A percentile compares a stretch with the other conserved stretches of the same genome.
phyloP scores from a whole-genome alignment of 2,888 invertebrate species.

The Prosopocoilus inquinatus region DNA sequence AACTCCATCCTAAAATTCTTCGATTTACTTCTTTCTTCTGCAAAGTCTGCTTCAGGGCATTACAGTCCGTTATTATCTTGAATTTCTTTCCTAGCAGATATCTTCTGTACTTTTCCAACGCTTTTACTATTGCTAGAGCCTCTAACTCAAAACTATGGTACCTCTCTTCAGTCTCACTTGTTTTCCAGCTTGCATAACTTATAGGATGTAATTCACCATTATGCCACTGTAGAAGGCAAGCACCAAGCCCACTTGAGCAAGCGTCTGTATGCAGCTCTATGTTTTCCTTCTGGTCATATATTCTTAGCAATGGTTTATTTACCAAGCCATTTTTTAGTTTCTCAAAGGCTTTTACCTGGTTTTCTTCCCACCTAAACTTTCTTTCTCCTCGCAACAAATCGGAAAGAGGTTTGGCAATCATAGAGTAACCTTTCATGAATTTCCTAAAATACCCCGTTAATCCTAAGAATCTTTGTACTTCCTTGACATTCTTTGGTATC shows the following conservation, averaged over 20 bases:
- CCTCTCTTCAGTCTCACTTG: conserved; percentile 34
- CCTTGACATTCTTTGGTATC: not conserved
- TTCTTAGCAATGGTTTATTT: conserved; percentile 6
- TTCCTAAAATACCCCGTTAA: conserved; percentile 4
- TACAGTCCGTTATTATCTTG: conserved; percentile 30
- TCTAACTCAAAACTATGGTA: conserved; percentile 42
- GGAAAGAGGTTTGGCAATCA: conserved; percentile 6
- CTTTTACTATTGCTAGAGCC: conserved; percentile 38
- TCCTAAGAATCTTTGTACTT: conserved; percentile 4
- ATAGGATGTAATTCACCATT: conserved; percentile 34
- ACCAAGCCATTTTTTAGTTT: conserved; percentile 2
- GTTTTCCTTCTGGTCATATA: conserved; percentile 5
- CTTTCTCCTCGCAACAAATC: not conserved
- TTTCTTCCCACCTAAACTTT: not conserved
- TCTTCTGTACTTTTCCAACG: conserved; percentile 38
- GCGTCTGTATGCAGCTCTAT: conserved; percentile 36
- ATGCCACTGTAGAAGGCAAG: conserved; percentile 32
- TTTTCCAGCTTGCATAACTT: conserved; percentile 38
- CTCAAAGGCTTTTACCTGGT: conserved; percentile 6
- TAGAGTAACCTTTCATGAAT: not conserved
- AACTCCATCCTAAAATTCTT: conserved; percentile 32
- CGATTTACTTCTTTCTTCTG: conserved; percentile 18
- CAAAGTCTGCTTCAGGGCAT: conserved; percentile 14
- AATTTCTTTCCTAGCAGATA: conserved; percentile 33
- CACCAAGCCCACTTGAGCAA: conserved; percentile 32